Evolutionary conservation across 2,113 vertebrate genomes (phyloP).

Genomic region (Scomber japonicus): DNA sequence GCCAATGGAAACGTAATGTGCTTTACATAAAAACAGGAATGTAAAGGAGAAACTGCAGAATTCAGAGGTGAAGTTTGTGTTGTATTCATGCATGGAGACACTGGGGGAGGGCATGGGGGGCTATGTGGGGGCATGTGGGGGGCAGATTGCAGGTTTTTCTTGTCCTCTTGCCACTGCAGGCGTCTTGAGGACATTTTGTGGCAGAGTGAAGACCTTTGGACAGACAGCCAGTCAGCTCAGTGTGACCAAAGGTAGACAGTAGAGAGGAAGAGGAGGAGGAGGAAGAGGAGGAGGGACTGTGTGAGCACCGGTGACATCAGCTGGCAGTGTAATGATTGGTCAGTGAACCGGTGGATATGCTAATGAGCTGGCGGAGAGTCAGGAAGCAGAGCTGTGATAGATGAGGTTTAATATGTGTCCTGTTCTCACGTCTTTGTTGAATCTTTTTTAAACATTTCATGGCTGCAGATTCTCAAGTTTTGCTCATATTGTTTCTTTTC

Average conservation of each 20-base stretch:
- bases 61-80: too few species aligned
- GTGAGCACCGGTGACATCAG: slow-evolving; percentile 21
- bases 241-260: slow-evolving; percentile 74
- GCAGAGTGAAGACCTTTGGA: slow-evolving; percentile 72
- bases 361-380: slow-evolving; percentile 10
- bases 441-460: too few species aligned
- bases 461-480: too few species aligned
- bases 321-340: slow-evolving; percentile 56
- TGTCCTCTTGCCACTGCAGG: not conserved
- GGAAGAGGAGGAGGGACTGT: slow-evolving; percentile 24
- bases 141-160: not conserved
- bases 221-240: slow-evolving; percentile 5
- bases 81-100: too few species aligned
- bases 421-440: too few species aligned
- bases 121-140: too few species aligned
- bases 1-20: too few species aligned
- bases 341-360: not conserved
- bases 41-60: too few species aligned
- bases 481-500: too few species aligned
- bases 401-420: too few species aligned
- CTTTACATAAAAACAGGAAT: too few species aligned
- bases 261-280: not conserved
- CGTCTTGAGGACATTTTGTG: not conserved
- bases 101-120: not conserved
- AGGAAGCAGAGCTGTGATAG: too few species aligned